Evolutionary conservation across 2,888 invertebrate species (phyloP), one percentile per base, ranked within the genome.

Genomic region (Anticlea derivata): DNA sequence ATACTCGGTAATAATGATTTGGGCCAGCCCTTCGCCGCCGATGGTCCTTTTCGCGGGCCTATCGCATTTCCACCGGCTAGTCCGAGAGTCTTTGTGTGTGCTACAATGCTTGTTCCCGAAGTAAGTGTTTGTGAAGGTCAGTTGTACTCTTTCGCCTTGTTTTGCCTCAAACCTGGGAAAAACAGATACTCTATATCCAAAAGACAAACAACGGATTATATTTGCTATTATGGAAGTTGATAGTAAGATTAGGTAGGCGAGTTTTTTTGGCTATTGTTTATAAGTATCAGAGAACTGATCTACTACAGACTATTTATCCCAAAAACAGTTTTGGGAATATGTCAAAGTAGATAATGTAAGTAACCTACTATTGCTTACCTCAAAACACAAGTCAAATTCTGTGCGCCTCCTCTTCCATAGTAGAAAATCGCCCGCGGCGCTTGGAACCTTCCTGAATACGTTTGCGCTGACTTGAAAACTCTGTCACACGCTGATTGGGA

Each of bases 381-480:
- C 69, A 96, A 92, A 56, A 93, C 92, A 77, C 96, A 96, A 51
- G 93, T 94, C 45, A 96, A 82, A 73, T 96, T 94, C 71, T 93
- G 92, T 11, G 95, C 93, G 1, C 96, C 96, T 7, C 96, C 96
- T 64, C 96, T 91, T 1, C 96, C 96, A 71, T 94, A 96, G 71
- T 95, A 93, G 83, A 96, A 96, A 44, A 96, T 95, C 63, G 95
- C 96, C 66, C 94, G 92, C 5, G 96, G 96, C 20, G 96, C 95
- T 73, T 93, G 92, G 75, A 96, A 95, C 66, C 92, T 87, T 8
- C 94, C 94, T 7, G 92, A 90, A 68, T 90, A 90, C 3, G 89
- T 90, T 57, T 87, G 89, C 39, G 89, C 86, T 39, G 91, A 91
- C 69, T 90, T 92, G 70, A 93, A 92, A 50, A 93, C 84, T 70